Conservation (phyloP, 2,797 vertebrate genomes). For the Streptopelia turtur region DNA sequence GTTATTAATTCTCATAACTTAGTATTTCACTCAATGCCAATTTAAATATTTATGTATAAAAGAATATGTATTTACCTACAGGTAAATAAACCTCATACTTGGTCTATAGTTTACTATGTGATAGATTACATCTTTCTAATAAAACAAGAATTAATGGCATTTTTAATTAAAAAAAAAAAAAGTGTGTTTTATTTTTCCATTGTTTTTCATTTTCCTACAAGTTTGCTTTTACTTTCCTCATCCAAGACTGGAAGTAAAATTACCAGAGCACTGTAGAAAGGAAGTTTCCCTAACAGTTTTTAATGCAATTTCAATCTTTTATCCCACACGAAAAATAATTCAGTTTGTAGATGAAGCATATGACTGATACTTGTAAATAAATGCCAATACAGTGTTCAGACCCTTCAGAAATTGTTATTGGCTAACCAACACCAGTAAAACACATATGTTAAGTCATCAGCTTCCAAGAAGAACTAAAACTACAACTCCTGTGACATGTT, state of each 20-base stretch:
- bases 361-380: background rate
- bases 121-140: background rate
- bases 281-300: background rate
- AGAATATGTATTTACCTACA: background rate
- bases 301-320: background rate
- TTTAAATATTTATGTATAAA: background rate
- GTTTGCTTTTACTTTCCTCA: background rate
- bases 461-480: background rate
- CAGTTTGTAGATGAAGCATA: background rate
- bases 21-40: background rate
- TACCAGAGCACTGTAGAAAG: background rate
- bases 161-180: background rate
- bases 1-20: background rate
- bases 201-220: background rate
- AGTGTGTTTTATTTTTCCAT: background rate
- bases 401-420: background rate
- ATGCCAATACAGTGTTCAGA: background rate
- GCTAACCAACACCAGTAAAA: background rate
- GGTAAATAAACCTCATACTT: background rate
- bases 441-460: background rate
- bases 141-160: background rate
- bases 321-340: background rate
- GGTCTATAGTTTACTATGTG: background rate
- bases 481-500: background rate
- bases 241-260: background rate